Percentiles rank a stretch among this genome's conserved stretches.
phyloP scores from a whole-genome alignment of 1,140 invertebrate species.

The Apocrypta bakeri region DNA sequence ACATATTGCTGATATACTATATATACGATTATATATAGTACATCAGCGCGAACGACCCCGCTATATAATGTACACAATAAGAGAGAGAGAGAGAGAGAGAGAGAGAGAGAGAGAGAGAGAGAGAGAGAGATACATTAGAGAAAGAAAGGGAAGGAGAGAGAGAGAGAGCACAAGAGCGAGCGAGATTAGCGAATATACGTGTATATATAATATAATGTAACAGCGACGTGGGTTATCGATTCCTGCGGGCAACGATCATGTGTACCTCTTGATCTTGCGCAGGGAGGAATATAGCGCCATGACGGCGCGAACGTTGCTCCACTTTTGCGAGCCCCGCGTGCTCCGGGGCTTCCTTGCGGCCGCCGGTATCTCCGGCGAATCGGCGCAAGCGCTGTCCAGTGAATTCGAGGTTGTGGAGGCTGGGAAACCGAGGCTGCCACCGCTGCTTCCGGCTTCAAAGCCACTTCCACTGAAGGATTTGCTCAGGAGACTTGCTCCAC shows the following conservation, averaged over 20 bases:
- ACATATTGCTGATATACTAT: neutral
- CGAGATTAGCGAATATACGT: neutral
- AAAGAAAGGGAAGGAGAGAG: neutral
- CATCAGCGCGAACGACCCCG: neutral
- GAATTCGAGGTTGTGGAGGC: conserved; percentile 67
- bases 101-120: neutral
- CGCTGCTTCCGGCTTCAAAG: conserved; percentile 49
- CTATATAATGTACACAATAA: neutral
- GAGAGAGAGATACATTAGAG: neutral
- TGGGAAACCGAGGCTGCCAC: conserved; percentile 32
- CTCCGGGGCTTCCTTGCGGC: conserved; percentile 62
- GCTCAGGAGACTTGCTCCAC: conserved; percentile 55
- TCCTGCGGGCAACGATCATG: neutral
- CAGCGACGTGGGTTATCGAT: neutral
- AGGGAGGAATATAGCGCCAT: conserved; percentile 91
- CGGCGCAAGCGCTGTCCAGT: conserved; percentile 64
- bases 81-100: too few relatives aligned
- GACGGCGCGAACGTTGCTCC: conserved; percentile 88
- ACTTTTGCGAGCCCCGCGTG: conserved; percentile 83
- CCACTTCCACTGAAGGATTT: conserved; percentile 58
- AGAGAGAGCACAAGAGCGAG: neutral
- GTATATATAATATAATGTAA: neutral
- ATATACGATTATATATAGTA: neutral
- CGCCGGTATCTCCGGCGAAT: conserved; percentile 58
- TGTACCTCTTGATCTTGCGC: conserved; percentile 90